Evolutionary conservation across 2,888 invertebrate species (phyloP).

Genomic region (Margaritifera margaritifera): DNA sequence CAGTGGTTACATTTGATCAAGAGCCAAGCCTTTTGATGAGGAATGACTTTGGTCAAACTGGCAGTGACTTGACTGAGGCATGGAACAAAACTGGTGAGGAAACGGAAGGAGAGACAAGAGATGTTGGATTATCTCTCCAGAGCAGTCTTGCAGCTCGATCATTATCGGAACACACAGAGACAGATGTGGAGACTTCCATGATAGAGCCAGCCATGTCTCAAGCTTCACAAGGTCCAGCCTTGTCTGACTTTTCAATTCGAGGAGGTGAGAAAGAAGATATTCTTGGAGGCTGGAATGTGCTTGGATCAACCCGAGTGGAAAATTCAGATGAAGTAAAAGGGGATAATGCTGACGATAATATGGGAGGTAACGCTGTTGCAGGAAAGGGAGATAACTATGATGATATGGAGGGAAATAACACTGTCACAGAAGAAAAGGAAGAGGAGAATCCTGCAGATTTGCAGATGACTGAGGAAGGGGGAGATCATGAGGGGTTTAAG

Average conservation of each 20-base stretch:
- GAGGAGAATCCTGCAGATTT: conserved; percentile 25
- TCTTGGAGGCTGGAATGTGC: conserved; percentile 23
- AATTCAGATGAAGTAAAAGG: not conserved
- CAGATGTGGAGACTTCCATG: conserved; percentile 28
- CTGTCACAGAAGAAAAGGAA: conserved; percentile 17
- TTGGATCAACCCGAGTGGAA: conserved; percentile 19
- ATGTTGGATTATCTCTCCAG: conserved; percentile 39
- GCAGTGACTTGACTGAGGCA: too few relatives aligned
- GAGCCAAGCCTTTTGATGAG: conserved; percentile 12
- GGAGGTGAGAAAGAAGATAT: conserved; percentile 12
- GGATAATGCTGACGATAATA: too few relatives aligned
- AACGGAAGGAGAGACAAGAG: conserved; percentile 20
- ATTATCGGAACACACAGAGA: conserved; percentile 26
- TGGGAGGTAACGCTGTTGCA: not conserved
- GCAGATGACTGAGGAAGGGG: conserved; percentile 47
- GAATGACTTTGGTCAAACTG: not conserved
- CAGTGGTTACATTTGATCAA: not conserved
- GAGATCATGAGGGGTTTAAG: conserved; percentile 50
- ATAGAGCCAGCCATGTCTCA: conserved; percentile 37
- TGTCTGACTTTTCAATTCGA: conserved; percentile 29
- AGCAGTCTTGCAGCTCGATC: conserved; percentile 33
- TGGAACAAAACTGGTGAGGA: too few relatives aligned
- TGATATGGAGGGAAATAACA: not conserved
- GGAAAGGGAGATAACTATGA: not conserved
- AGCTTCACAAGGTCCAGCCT: conserved; percentile 28